Evolutionary conservation across 2,113 vertebrate genomes (phyloP), one percentile per base, ranked within the genome.

Genomic region (Lepus americanus): DNA sequence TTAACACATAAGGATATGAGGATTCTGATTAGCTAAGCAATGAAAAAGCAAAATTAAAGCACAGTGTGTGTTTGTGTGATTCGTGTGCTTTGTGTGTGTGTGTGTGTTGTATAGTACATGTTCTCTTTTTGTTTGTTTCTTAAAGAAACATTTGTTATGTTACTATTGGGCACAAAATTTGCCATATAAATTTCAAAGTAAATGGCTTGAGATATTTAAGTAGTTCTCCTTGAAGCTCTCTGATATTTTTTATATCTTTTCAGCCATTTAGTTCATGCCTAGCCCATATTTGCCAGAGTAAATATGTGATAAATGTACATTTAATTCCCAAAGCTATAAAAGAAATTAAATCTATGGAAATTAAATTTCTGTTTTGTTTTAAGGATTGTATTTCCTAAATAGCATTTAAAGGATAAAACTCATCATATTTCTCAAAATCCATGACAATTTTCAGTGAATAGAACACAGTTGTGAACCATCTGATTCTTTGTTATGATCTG

Each of bases 291-390:
- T 86, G 27, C n/a, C 33, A 70, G 93, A 36, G 33, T 67, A 92
- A 86, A 74, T 81, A 19, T 77, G 67, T 29, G n/a, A 33, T 53
- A 95, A 94, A 64, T 49, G 23, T 84, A 12, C 49, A 76, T 89
- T 96, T 81, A 93, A 83, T 86, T 92, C 91, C 27, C 67, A 96
- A 94, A 87, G 20, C 73, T 49, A 25, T 85, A 17, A 89, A 64
- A 77, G 25, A 33, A 93, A 87, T 76, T 64, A 66, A 39, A 91
- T 10, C 2, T 12, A 33, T 69, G 27, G 25, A 77, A 61, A 86
- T 16, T 51, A 39, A 61, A 69, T 79, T 73, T 87, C 4, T 67
- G 55, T 76, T 80, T 73, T 73, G 31, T 74, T 93, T 64, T 61
- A 72, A 63, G 31, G 17, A 70, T 85, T 86, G 11, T 49, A 11